Evolutionary conservation across 1,140 invertebrate species (phyloP).

Genomic region (Bombus terrestris): DNA sequence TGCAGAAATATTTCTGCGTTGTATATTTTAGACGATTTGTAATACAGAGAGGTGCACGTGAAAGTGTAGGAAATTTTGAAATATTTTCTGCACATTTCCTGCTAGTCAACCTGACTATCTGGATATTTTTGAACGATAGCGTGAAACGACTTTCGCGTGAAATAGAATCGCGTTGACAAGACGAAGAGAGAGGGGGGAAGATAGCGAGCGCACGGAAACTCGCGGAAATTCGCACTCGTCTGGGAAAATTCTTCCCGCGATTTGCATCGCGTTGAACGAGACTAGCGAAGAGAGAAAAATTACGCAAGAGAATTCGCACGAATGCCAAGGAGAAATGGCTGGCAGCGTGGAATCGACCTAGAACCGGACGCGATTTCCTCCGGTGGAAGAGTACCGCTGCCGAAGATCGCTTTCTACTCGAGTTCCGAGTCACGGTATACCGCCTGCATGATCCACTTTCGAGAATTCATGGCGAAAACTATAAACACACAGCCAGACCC

Average conservation of each 20-base stretch:
- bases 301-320: neutral
- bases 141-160: neutral
- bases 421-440: slow-evolving; percentile 32
- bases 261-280: neutral
- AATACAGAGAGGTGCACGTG: too few relatives aligned
- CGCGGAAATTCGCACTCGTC: neutral
- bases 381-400: neutral
- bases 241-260: neutral
- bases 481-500: neutral
- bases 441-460: slow-evolving; percentile 48
- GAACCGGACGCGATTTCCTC: neutral
- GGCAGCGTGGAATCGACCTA: neutral
- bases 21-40: too few relatives aligned
- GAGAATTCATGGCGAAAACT: slow-evolving; percentile 21
- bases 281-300: neutral
- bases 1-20: too few relatives aligned
- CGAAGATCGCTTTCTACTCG: slow-evolving; percentile 37
- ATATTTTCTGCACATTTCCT: too few relatives aligned
- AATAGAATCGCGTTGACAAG: too few relatives aligned
- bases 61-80: too few relatives aligned
- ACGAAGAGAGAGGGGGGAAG: neutral
- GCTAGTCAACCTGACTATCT: too few relatives aligned
- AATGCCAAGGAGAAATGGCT: slow-evolving; percentile 2
- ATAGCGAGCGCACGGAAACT: neutral
- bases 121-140: too few relatives aligned